These are phyloP conservation scores for Steatocranus sp. DNA, from an alignment of 2,797 vertebrate species.

Conservation along the genomic window DNA sequence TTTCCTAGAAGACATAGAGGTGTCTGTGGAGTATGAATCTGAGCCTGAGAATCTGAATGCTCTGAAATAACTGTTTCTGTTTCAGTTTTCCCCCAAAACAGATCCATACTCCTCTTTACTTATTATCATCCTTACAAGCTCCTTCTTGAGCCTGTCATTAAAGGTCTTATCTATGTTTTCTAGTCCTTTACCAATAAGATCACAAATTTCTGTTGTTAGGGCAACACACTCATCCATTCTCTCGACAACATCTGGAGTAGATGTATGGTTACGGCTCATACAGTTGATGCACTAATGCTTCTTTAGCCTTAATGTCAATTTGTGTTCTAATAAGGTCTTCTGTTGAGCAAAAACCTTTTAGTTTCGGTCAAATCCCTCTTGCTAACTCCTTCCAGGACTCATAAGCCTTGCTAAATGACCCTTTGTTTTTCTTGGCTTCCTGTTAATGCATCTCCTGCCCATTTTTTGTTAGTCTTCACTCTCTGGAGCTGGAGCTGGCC, in stretches of 20 bases:
- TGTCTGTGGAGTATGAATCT: not conserved
- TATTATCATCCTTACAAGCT: accelerated
- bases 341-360: not conserved
- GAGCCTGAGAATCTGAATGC: not conserved
- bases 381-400: not conserved
- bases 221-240: not conserved
- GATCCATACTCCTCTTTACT: not conserved
- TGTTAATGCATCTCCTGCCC: not conserved
- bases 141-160: accelerated
- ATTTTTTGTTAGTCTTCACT: not conserved
- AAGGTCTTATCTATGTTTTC: not conserved
- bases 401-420: not conserved
- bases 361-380: not conserved
- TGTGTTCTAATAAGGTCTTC: not conserved
- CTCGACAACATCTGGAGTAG: not conserved
- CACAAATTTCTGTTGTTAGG: not conserved
- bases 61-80: not conserved
- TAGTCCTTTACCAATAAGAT: accelerated
- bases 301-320: not conserved
- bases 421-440: not conserved
- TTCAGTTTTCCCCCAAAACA: accelerated
- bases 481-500: not conserved
- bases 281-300: not conserved
- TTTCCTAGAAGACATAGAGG: not conserved
- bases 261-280: not conserved